These are phyloP conservation scores for Cebus imitator DNA, from an alignment of 2,113 vertebrate species.

Conservation along the genomic window DNA sequence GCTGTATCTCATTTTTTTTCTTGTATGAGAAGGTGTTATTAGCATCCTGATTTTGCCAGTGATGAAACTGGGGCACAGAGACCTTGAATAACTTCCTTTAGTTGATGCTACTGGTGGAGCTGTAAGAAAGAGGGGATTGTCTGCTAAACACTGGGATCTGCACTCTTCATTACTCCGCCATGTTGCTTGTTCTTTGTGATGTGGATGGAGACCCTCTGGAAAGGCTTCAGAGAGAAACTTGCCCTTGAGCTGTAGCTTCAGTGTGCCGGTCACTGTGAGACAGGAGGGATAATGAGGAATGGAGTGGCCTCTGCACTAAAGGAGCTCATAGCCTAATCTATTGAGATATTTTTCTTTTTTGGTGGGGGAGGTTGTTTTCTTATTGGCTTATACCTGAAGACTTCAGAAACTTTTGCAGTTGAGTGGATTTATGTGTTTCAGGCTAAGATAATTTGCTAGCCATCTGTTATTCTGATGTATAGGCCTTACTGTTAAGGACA, in stretches of 20 bases:
- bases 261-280: background rate
- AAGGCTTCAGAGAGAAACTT: background rate
- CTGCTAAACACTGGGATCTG: background rate
- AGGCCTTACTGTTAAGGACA: conserved; percentile 23
- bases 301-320: background rate
- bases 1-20: background rate
- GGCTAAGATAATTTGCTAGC: background rate
- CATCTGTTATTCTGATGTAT: background rate
- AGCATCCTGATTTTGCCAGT: conserved; percentile 1
- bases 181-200: background rate
- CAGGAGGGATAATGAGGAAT: background rate
- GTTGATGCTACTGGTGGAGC: background rate
- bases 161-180: background rate
- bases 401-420: conserved; percentile 17
- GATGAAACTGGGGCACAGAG: conserved; percentile 11
- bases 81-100: background rate
- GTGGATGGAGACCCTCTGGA: background rate
- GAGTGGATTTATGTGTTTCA: conserved; percentile 19
- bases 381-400: conserved; percentile 5
- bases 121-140: background rate
- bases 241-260: background rate
- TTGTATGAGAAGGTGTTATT: background rate
- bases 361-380: background rate
- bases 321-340: background rate
- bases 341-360: background rate